phyloP scores from a whole-genome alignment of 1,140 invertebrate genomes.

The Pseudomyrmex concolor region DNA sequence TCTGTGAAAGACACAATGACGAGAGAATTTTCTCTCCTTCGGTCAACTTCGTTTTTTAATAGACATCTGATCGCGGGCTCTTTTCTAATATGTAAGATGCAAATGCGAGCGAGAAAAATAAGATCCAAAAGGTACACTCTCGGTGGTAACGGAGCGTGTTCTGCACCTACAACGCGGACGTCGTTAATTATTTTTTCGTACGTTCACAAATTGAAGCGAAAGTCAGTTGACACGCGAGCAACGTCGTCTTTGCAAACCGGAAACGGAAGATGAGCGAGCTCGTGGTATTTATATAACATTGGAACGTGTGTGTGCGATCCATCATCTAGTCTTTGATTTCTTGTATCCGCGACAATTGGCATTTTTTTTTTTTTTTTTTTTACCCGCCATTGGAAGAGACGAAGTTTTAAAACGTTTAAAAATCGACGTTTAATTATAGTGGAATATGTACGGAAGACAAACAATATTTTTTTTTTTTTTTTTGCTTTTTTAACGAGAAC shows the following conservation, averaged over 20 bases:
- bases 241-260: slow-evolving; percentile 59
- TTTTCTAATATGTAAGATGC: too few species aligned
- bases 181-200: slow-evolving; percentile 32
- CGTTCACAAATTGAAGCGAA: slow-evolving; percentile 51
- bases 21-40: neutral
- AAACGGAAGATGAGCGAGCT: slow-evolving; percentile 60
- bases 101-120: neutral
- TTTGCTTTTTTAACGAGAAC: neutral
- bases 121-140: neutral
- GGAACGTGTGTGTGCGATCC: neutral
- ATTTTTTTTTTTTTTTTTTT: slow-evolving; percentile 42
- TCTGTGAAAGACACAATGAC: neutral
- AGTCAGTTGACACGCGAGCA: slow-evolving; percentile 58
- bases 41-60: too few species aligned
- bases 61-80: too few species aligned
- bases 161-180: slow-evolving; percentile 15
- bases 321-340: slow-evolving; percentile 8
- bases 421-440: slow-evolving; percentile 4
- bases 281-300: slow-evolving; percentile 34
- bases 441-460: slow-evolving; percentile 49
- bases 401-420: slow-evolving; percentile 12
- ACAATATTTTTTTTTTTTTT: slow-evolving; percentile 15
- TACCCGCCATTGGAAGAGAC: slow-evolving; percentile 38
- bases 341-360: neutral
- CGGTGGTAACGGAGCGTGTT: slow-evolving; percentile 14